Conservation (phyloP, 2,888 invertebrate species). For the Agriopis leucophaearia region DNA sequence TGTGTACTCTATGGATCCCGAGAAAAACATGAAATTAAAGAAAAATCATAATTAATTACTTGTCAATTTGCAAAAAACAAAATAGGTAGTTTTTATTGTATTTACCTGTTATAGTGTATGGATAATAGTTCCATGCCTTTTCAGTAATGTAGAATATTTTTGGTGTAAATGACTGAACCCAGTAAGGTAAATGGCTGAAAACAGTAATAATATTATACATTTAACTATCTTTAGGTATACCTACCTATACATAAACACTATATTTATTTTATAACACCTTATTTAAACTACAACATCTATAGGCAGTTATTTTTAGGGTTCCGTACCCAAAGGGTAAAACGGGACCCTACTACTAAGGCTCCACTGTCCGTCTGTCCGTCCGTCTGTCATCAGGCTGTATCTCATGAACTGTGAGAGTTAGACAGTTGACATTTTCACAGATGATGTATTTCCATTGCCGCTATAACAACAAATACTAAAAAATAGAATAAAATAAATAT, state of each 20-base stretch:
- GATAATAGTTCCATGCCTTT: conserved; percentile 98
- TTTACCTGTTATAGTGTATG: conserved; percentile 94
- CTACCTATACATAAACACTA: too few species aligned
- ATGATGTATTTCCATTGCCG: too few species aligned
- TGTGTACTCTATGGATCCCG: conserved; percentile 88
- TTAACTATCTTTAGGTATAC: background rate
- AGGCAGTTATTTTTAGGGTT: too few species aligned
- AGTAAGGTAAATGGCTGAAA: conserved; percentile 94
- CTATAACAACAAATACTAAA: too few species aligned
- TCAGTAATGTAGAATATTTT: conserved; percentile 97
- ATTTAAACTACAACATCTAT: background rate
- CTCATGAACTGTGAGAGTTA: too few species aligned
- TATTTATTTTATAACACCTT: too few species aligned
- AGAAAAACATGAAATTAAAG: conserved; percentile 64
- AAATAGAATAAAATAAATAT: too few species aligned
- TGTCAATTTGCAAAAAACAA: background rate
- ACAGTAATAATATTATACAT: background rate
- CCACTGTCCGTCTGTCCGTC: too few species aligned
- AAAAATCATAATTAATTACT: background rate
- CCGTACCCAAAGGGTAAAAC: too few species aligned
- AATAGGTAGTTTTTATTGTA: conserved; percentile 20
- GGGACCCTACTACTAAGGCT: too few species aligned
- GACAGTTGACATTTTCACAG: too few species aligned
- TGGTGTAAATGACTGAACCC: conserved; percentile 95
- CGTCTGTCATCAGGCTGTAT: too few species aligned